Evolutionary conservation across 2,888 invertebrate genomes (phyloP), one percentile per base, ranked within the genome.

Genomic region (Meiosimyza decipiens): DNA sequence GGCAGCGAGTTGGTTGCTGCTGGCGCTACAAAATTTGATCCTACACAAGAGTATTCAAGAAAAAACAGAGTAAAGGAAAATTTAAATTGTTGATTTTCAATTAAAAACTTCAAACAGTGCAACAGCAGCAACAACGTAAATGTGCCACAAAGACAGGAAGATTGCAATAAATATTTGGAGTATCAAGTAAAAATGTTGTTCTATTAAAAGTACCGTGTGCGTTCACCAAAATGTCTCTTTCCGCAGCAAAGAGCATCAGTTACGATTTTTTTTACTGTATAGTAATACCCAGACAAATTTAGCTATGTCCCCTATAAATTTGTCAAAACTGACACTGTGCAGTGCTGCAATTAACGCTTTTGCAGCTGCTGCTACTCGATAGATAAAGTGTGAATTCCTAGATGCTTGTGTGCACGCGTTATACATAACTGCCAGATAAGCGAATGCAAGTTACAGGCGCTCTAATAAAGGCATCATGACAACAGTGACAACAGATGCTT

Each of bases 71-170:
- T 22, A 15, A 50, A 59, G 13, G 47, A 64, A 71, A 54, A 64
- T 55, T 52, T 55, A 71, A 71, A 71, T 55, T 71, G 64, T 62
- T 71, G 71, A 71, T 71, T 71, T 71, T 71, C 57, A 71, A 71
- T 71, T 71, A 64, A 71, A 71, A 64, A 62, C 40, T 40, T 40
- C 40, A 40, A 64, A 54, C 18, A 63, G 59, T 33, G 18, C 18
- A 47, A 51, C 62, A 55, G 54, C 18, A 60, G 70, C 40, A 57
- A 15, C 15, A 62, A 16, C 64, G n/a, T n/a, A 15, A 28, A 54
- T n/a, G 47, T 15, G 50, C 3, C 15, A 13, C 47, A 62, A 18
- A 22, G 70, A 62, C 70, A 70, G 70, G 62, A 70, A 70, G 70
- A 70, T 51, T 62, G 54, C 33, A 70, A 70, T 70, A 63, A 70